phyloP scores from a whole-genome alignment of 2,113 vertebrate genomes.

The Pomatorhinus ruficollis region DNA sequence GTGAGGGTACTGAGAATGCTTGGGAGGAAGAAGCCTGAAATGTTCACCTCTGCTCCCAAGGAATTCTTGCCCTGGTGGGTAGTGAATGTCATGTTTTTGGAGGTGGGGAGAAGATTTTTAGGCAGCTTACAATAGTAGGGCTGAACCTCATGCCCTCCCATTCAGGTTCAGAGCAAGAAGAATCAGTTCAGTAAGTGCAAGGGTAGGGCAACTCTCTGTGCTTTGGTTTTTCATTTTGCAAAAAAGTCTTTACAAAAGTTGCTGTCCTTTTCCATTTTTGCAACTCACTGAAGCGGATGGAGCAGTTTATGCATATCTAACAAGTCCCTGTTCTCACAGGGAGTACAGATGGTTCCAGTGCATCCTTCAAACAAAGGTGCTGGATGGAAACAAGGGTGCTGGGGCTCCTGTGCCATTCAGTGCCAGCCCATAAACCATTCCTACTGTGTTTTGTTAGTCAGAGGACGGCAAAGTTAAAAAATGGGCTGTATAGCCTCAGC shows the following conservation, averaged over 20 bases:
- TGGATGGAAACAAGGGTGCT: not conserved
- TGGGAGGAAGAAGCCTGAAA: not conserved
- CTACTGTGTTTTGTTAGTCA: not conserved
- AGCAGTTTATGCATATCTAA: not conserved
- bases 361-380: not conserved
- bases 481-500: not conserved
- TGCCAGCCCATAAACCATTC: not conserved
- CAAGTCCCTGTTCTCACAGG: not conserved
- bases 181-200: not conserved
- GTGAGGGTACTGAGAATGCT: not conserved
- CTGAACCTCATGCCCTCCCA: not conserved
- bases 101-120: fast-evolving
- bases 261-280: not conserved
- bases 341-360: not conserved
- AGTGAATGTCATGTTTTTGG: not conserved
- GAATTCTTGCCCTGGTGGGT: not conserved
- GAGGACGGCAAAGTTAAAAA: not conserved
- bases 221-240: not conserved
- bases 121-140: not conserved
- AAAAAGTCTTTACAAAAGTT: not conserved
- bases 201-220: not conserved
- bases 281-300: not conserved
- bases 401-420: not conserved
- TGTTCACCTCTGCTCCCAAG: not conserved
- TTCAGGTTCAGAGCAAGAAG: not conserved